Conservation (phyloP, 2,888 invertebrate species). For the Hirtodrosophila duncani region DNA sequence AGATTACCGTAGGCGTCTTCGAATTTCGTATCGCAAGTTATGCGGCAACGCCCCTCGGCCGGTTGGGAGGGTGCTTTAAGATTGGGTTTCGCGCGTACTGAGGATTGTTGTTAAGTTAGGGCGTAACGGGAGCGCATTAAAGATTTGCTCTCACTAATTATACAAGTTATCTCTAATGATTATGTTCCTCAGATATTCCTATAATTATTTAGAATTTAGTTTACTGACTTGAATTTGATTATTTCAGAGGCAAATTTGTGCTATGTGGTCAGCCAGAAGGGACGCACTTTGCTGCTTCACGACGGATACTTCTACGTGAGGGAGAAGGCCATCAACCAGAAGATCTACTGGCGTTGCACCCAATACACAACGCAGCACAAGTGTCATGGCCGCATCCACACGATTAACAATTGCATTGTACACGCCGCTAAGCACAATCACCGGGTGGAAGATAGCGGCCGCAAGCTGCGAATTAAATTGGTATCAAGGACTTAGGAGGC, state of each 20-base stretch:
- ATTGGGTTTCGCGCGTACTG: too few relatives aligned
- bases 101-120: too few relatives aligned
- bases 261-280: slow-evolving; percentile 75
- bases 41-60: too few relatives aligned
- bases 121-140: too few relatives aligned
- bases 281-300: slow-evolving; percentile 67
- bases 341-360: slow-evolving; percentile 78
- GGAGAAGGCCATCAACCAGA: slow-evolving; percentile 74
- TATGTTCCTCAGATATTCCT: too few relatives aligned
- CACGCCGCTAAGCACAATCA: slow-evolving; percentile 75
- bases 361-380: slow-evolving; percentile 75
- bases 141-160: too few relatives aligned
- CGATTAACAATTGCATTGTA: slow-evolving; percentile 63
- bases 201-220: too few relatives aligned
- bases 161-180: too few relatives aligned
- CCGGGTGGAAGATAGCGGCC: slow-evolving; percentile 22
- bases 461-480: slow-evolving; percentile 12
- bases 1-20: too few relatives aligned
- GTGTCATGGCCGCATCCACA: slow-evolving; percentile 77
- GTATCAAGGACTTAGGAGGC: not conserved
- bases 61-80: too few relatives aligned
- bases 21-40: too few relatives aligned
- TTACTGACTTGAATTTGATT: too few relatives aligned
- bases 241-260: slow-evolving; percentile 27
- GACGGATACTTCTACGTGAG: slow-evolving; percentile 75